A percentile compares a stretch with the other conserved stretches of the same genome.
These are phyloP conservation scores for Parus major DNA, from an alignment of 2,113 vertebrate genomes.

Conservation along the genomic window DNA sequence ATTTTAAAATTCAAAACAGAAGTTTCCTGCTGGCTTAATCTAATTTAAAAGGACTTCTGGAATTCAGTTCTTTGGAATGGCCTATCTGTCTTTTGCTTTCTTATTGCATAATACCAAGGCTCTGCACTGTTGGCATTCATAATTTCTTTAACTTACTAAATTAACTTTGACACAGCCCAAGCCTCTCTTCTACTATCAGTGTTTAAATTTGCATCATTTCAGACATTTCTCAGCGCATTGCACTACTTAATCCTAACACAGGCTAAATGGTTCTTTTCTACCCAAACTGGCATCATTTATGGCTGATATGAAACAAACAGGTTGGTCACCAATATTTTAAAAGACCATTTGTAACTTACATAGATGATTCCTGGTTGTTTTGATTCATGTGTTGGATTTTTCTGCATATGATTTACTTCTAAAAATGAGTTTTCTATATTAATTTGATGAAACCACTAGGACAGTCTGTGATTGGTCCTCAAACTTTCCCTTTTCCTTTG, in stretches of 20 bases:
- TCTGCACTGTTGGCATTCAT: background rate
- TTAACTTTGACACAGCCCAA: background rate
- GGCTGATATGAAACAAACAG: background rate
- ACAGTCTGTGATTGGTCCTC: background rate
- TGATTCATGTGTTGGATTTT: background rate
- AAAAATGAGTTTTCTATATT: background rate
- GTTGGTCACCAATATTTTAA: background rate
- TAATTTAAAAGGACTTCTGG: background rate
- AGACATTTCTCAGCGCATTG: background rate
- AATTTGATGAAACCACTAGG: background rate
- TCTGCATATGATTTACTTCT: background rate
- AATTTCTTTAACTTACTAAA: background rate
- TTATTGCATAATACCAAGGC: background rate
- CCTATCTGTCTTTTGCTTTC: background rate
- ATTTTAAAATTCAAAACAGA: background rate
- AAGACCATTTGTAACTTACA: background rate
- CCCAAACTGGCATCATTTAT: background rate
- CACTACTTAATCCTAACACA: background rate
- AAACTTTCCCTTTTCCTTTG: background rate
- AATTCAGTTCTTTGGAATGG: background rate
- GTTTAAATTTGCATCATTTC: background rate
- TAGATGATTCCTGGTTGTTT: background rate
- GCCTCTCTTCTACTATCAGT: background rate
- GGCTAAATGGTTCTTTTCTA: background rate
- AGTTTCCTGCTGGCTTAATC: background rate